Percentiles rank a stretch among this genome's conserved stretches.
Conservation (phyloP, 92 coral and sea anemone genomes). For the Isaurus tuberculatus region DNA sequence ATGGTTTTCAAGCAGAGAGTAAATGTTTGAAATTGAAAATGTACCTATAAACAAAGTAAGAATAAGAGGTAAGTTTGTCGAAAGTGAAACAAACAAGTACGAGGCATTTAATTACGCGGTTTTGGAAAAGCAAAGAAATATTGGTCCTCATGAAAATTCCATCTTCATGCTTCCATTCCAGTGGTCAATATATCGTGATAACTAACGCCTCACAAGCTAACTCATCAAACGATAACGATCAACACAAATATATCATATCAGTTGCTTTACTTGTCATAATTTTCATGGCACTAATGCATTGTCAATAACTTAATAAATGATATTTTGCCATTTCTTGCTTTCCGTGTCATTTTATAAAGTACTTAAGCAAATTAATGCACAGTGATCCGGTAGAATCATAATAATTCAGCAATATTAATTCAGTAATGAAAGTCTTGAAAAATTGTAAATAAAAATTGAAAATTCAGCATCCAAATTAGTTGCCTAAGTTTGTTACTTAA, state of each 20-base stretch:
- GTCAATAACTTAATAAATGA: constrained; percentile 7
- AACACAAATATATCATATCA: background rate
- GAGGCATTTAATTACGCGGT: background rate
- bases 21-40: constrained; percentile 31
- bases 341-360: background rate
- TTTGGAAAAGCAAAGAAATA: background rate
- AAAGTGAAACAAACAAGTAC: background rate
- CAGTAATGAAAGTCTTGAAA: background rate
- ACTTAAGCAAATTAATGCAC: constrained; percentile 16
- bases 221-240: constrained; percentile 36
- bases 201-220: background rate
- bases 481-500: background rate
- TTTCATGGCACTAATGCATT: constrained; percentile 21
- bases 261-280: constrained; percentile 4
- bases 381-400: background rate
- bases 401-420: background rate
- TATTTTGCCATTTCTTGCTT: background rate
- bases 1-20: background rate
- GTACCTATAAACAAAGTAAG: constrained; percentile 9
- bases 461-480: background rate
- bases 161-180: background rate
- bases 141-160: background rate
- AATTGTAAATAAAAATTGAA: background rate
- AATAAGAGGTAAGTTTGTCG: background rate
- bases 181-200: constrained; percentile 9